A percentile compares a stretch with the other conserved stretches of the same genome.
Conservation (phyloP, 2,113 vertebrate species). For the Chloebia gouldiae region DNA sequence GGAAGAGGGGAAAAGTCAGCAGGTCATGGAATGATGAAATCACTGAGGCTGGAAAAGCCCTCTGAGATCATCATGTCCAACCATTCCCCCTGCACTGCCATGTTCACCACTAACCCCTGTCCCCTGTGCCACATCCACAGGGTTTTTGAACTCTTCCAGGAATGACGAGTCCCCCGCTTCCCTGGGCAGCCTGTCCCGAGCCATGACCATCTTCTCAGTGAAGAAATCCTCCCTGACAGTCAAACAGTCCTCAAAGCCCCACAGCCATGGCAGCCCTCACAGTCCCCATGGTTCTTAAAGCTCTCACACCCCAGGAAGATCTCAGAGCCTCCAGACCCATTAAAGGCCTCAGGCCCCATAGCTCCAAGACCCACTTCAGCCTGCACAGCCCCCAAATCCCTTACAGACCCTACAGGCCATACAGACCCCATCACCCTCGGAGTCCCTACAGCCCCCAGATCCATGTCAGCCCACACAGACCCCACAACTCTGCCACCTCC, state of each 20-base stretch:
- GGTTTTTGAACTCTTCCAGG: not conserved
- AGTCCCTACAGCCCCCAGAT: not conserved
- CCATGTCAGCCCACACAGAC: not conserved
- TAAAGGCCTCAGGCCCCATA: not conserved
- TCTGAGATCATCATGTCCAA: not conserved
- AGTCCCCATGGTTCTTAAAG: too few relatives aligned
- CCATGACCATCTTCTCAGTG: not conserved
- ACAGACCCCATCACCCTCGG: not conserved
- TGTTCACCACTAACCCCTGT: not conserved
- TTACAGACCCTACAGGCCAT: not conserved
- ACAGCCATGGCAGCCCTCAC: not conserved
- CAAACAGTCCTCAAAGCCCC: not conserved
- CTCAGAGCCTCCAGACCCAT: not conserved
- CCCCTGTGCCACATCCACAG: accelerated
- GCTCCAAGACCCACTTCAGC: not conserved
- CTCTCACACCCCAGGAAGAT: too few relatives aligned
- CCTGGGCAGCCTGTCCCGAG: not conserved
- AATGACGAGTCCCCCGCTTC: too few relatives aligned
- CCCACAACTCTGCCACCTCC: not conserved
- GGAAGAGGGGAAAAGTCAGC: not conserved
- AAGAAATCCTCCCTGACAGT: not conserved
- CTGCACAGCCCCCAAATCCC: not conserved
- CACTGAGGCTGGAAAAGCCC: not conserved
- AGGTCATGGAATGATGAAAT: not conserved
- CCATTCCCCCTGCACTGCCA: accelerated